A percentile compares a stretch with the other conserved stretches of the same genome.
phyloP scores from a whole-genome alignment of 2,888 invertebrate genomes.

The Philereme vetulata region DNA sequence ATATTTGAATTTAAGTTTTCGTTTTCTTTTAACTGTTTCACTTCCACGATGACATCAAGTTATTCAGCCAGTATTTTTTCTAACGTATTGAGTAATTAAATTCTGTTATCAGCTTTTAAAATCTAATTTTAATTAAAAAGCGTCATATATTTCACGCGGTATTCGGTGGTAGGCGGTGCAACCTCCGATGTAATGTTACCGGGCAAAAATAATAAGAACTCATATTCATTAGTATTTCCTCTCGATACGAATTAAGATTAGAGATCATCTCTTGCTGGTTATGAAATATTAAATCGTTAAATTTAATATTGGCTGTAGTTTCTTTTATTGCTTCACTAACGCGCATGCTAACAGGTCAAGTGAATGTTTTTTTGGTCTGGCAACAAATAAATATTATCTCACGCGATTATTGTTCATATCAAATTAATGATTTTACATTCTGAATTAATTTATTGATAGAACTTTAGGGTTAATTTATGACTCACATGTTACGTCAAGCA shows the following conservation, averaged over 20 bases:
- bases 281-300: conserved; percentile 81
- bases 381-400: conserved; percentile 77
- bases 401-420: conserved; percentile 72
- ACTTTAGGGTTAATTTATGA: conserved; percentile 35
- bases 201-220: conserved; percentile 60
- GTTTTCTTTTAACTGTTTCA: conserved; percentile 5
- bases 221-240: conserved; percentile 44
- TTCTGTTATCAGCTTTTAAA: conserved; percentile 72
- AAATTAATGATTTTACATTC: conserved; percentile 59
- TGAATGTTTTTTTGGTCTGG: conserved; percentile 67
- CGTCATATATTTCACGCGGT: conserved; percentile 80
- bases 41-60: conserved; percentile 17
- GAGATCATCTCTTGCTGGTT: conserved; percentile 60
- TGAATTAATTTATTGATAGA: conserved; percentile 58
- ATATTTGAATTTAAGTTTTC: background rate
- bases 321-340: conserved; percentile 80
- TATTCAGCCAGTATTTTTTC: conserved; percentile 44
- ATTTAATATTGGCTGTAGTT: conserved; percentile 80
- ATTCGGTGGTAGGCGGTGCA: conserved; percentile 80
- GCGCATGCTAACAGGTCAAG: conserved; percentile 70
- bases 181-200: conserved; percentile 56
- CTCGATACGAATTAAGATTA: conserved; percentile 43
- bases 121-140: conserved; percentile 83
- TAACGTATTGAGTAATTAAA: conserved; percentile 73
- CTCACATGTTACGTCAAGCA: background rate